Base-by-base conservation (phyloP, 2,113 vertebrate species). In the Corythornis madagascariensis region DNA sequence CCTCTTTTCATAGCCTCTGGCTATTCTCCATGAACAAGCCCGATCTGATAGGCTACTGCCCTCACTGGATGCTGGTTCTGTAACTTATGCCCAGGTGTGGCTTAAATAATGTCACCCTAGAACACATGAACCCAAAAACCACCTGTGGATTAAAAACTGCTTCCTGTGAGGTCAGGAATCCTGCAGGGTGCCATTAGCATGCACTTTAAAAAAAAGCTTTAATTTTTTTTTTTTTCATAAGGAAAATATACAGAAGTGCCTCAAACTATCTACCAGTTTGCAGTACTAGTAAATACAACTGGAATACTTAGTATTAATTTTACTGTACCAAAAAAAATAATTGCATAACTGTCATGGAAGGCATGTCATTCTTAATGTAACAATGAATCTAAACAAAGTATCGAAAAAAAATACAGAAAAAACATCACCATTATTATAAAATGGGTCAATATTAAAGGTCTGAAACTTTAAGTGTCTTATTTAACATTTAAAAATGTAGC, bases 51-150 rank as follows among this genome's bases (percentile, higher is more conserved):
- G 31, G 33, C 57, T 29, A 17, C n/a, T 6, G 25, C 40, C 60
- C 73, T 40, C 53, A 61, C 52, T 22, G 9, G 15, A 33, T 1
- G 3, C 67, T 52, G 40, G 11, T 1, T 47, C 66, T 65, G 50
- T 50, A 57, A 16, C 69, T 18, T 2, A 0, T 42, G 55, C 31
- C 78, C 18, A 16, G 11, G 60, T 53, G 53, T 7, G 0, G 26
- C 64, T 66, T 16, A 4, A 60, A 24, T 48, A 61, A 19, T 10
- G 3, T 47, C 61, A 42, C 21, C 48, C 73, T 55, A 22, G 7
- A 17, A 65, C 59, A 65, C 12, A 31, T 2, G 2, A 69, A 10
- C 22, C 56, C 65, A 26, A 59, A 20, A 48, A 48, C 18, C 63
- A 47, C 28, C 20, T 1, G 0, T 2, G 2, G 29, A 70, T 31